Percentiles rank a stretch among this genome's conserved stretches.
phyloP scores from a whole-genome alignment of 2,888 invertebrate genomes.

The Ophioninae sp. region DNA sequence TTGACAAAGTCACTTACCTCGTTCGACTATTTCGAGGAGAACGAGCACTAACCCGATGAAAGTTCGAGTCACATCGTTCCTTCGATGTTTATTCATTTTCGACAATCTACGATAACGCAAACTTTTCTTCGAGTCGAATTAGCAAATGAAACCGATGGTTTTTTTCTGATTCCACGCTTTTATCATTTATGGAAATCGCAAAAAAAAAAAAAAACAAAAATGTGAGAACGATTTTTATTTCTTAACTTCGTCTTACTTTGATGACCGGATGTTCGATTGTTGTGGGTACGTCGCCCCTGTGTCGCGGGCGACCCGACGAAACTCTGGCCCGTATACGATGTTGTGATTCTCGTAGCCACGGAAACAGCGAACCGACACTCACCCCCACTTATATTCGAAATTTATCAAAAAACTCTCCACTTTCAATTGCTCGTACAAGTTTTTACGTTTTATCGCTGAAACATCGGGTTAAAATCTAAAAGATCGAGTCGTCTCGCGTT shows the following conservation, averaged over 20 bases:
- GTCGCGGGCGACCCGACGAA: slow-evolving; percentile 15
- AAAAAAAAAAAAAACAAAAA: neutral
- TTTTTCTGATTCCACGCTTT: neutral
- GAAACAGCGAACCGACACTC: slow-evolving; percentile 61
- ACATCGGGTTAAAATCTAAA: neutral
- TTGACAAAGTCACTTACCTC: slow-evolving; percentile 61
- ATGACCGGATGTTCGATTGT: slow-evolving; percentile 22
- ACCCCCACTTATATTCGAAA: slow-evolving; percentile 20
- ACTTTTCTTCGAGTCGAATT: neutral
- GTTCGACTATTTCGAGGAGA: slow-evolving; percentile 57
- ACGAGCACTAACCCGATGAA: slow-evolving; percentile 54
- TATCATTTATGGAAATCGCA: slow-evolving; percentile 1
- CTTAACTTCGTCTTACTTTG: neutral
- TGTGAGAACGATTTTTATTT: neutral
- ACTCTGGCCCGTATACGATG: slow-evolving; percentile 53
- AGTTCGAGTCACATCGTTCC: slow-evolving; percentile 12
- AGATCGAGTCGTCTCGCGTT: slow-evolving; percentile 1
- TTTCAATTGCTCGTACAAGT: neutral
- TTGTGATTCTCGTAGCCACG: slow-evolving; percentile 70
- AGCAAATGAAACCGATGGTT: neutral
- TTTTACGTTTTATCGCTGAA: neutral
- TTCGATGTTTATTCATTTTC: slow-evolving; percentile 42
- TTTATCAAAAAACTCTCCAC: neutral
- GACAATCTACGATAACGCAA: neutral
- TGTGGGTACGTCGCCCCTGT: neutral